A percentile compares a stretch with the other conserved stretches of the same genome.
phyloP scores from a whole-genome alignment of 2,797 vertebrate genomes.

The Girardinus metallicus region DNA sequence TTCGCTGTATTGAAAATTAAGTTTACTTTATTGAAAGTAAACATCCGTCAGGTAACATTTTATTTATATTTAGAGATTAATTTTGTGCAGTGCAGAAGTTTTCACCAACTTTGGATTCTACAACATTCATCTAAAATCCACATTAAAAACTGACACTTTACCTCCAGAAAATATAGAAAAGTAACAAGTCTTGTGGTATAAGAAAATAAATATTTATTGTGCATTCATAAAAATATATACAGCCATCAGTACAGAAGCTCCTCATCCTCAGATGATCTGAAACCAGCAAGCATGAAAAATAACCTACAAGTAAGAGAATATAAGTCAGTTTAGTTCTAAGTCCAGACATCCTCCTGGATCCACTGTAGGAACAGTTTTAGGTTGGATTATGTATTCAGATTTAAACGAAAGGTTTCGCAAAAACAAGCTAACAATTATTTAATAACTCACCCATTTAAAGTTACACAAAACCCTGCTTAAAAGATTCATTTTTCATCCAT shows the following conservation, averaged over 20 bases:
- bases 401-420: too few relatives aligned
- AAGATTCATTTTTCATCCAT: background rate
- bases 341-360: background rate
- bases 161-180: constrained; percentile 26
- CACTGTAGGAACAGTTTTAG: too few relatives aligned
- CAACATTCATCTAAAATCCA: background rate
- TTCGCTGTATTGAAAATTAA: background rate
- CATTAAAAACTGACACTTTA: background rate
- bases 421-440: background rate
- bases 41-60: background rate
- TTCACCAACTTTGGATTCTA: background rate
- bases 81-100: background rate
- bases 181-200: constrained; percentile 56
- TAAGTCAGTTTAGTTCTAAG: constrained; percentile 22
- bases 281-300: constrained; percentile 34
- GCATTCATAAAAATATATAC: constrained; percentile 32
- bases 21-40: background rate
- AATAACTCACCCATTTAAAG: background rate
- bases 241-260: constrained; percentile 26
- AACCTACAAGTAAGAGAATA: constrained; percentile 52
- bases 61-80: background rate
- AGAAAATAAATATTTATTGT: constrained; percentile 74
- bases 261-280: constrained; percentile 42
- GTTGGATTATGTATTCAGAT: too few relatives aligned
- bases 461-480: background rate